Percentiles rank a stretch among this genome's conserved stretches.
Conservation (phyloP, 1,140 invertebrate genomes). For the Triops cancriformis region DNA sequence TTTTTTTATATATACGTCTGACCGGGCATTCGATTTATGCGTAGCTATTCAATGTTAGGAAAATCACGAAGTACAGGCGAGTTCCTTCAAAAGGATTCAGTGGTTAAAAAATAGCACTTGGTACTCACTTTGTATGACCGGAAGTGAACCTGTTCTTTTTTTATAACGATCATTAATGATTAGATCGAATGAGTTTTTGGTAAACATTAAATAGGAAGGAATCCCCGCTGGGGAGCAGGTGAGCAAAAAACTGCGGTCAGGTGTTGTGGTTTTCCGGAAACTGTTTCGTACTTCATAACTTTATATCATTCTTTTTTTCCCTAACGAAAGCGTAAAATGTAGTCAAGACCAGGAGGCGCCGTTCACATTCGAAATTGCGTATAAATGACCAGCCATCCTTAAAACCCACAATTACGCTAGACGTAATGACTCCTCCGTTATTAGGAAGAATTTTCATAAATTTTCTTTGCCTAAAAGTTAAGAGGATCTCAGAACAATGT, state of each 20-base stretch:
- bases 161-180: background rate
- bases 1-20: background rate
- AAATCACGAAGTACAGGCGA: background rate
- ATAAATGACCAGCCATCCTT: background rate
- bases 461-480: too few species aligned
- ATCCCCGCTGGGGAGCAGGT: background rate
- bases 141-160: background rate
- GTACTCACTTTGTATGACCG: background rate
- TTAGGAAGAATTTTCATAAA: background rate
- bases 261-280: constrained; percentile 1
- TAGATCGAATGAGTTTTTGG: background rate
- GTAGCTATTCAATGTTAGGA: background rate
- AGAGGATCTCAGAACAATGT: too few species aligned
- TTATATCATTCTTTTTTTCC: background rate
- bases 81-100: background rate
- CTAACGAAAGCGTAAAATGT: background rate
- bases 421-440: background rate
- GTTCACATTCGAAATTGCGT: background rate
- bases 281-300: background rate
- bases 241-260: background rate
- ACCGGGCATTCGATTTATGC: background rate
- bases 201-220: background rate
- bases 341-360: background rate
- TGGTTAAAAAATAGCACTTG: background rate
- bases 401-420: background rate